phyloP scores from a whole-genome alignment of 2,888 invertebrate species.

The Leucoma salicis region DNA sequence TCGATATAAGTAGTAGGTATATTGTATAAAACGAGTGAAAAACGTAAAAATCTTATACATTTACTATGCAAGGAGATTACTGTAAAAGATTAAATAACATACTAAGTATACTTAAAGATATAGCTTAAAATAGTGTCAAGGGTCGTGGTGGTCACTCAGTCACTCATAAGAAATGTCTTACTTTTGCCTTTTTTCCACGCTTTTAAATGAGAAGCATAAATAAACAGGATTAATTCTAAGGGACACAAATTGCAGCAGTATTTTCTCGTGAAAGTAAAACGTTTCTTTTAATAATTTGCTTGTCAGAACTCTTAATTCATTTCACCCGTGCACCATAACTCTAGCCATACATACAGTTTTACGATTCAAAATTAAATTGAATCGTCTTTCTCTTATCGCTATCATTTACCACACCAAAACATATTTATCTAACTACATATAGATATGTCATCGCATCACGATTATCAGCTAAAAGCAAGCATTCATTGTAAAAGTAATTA shows the following conservation, averaged over 20 bases:
- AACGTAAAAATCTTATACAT: constrained; percentile 75
- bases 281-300: constrained; percentile 4
- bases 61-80: constrained; percentile 74
- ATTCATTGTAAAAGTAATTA: constrained; percentile 35
- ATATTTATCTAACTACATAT: constrained; percentile 73
- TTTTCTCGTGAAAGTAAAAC: constrained; percentile 15
- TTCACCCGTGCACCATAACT: constrained; percentile 14
- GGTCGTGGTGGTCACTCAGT: constrained; percentile 43
- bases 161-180: constrained; percentile 16
- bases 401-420: constrained; percentile 63
- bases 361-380: constrained; percentile 40
- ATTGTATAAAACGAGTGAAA: constrained; percentile 82
- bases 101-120: constrained; percentile 74
- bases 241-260: constrained; percentile 20
- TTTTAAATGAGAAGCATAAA: constrained; percentile 31
- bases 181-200: constrained; percentile 23
- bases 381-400: constrained; percentile 40
- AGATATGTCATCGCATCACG: constrained; percentile 81
- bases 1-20: constrained; percentile 70
- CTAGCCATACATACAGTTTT: constrained; percentile 21
- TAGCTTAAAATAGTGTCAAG: constrained; percentile 72
- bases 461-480: constrained; percentile 71
- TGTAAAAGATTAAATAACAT: constrained; percentile 71
- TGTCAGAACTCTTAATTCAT: constrained; percentile 17
- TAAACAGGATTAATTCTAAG: constrained; percentile 16